Conservation (phyloP, 2,888 invertebrate genomes). For the Eupithecia dodoneata region DNA sequence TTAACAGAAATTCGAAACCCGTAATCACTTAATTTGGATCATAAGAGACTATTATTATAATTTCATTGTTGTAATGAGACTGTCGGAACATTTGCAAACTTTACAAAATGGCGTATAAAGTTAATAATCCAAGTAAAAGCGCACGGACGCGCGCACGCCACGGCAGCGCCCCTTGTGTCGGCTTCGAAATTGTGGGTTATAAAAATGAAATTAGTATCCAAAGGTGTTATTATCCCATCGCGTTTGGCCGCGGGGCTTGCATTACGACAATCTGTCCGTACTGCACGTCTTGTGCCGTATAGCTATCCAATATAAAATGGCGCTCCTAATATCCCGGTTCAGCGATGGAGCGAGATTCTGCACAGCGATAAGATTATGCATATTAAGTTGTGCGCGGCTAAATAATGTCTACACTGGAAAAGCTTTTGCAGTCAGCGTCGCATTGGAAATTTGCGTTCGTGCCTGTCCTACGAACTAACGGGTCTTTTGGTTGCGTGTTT, state of each 20-base stretch:
- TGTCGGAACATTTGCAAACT: slow-evolving; percentile 81
- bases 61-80: slow-evolving; percentile 80
- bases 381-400: slow-evolving; percentile 82
- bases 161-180: slow-evolving; percentile 84
- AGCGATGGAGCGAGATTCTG: slow-evolving; percentile 80
- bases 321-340: slow-evolving; percentile 84
- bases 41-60: slow-evolving; percentile 79
- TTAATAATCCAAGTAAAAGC: slow-evolving; percentile 82
- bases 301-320: slow-evolving; percentile 85
- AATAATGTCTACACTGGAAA: slow-evolving; percentile 82
- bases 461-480: slow-evolving; percentile 61
- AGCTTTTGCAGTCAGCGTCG: slow-evolving; percentile 66
- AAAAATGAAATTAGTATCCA: slow-evolving; percentile 84
- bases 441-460: slow-evolving; percentile 75
- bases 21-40: slow-evolving; percentile 82
- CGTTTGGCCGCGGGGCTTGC: slow-evolving; percentile 83
- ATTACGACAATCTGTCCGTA: slow-evolving; percentile 85
- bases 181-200: slow-evolving; percentile 84
- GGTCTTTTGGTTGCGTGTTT: slow-evolving; percentile 51
- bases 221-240: slow-evolving; percentile 85
- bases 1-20: slow-evolving; percentile 71
- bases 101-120: slow-evolving; percentile 83
- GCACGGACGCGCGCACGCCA: slow-evolving; percentile 79
- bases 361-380: slow-evolving; percentile 83
- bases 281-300: slow-evolving; percentile 84